A percentile compares a stretch with the other conserved stretches of the same genome.
Evolutionary conservation across 2,113 vertebrate species (phyloP).

Genomic region (Atlantisia rogersi): DNA sequence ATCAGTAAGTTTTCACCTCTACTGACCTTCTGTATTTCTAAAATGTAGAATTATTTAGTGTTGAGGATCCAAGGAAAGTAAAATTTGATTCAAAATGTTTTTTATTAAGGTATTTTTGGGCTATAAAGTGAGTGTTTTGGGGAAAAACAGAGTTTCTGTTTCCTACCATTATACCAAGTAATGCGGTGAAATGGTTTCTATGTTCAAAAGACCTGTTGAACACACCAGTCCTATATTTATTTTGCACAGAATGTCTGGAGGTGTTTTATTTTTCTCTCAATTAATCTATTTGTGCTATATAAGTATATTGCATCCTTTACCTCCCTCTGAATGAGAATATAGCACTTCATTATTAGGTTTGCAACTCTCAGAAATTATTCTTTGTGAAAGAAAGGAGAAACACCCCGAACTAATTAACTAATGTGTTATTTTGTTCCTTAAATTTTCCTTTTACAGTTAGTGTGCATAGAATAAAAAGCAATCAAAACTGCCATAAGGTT

Average conservation of each 20-base stretch:
- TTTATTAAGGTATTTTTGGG: not conserved
- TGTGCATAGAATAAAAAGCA: not conserved
- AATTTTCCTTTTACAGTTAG: not conserved
- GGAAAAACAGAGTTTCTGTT: not conserved
- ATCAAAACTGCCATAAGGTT: not conserved
- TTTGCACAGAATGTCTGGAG: not conserved
- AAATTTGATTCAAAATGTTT: not conserved
- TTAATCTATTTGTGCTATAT: not conserved
- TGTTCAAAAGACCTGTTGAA: not conserved
- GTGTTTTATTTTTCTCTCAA: slow-evolving; percentile 4
- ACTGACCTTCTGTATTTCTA: not conserved
- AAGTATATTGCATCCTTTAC: not conserved
- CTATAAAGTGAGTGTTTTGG: not conserved
- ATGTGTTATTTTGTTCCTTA: not conserved
- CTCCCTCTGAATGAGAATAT: not conserved
- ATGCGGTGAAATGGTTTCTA: not conserved
- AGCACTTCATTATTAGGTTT: not conserved
- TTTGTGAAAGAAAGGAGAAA: not conserved
- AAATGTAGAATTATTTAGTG: not conserved
- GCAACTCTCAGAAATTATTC: not conserved
- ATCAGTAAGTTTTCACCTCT: not conserved
- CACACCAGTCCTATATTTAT: not conserved
- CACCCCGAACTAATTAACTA: not conserved
- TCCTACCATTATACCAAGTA: not conserved
- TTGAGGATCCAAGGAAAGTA: not conserved